A percentile compares a stretch with the other conserved stretches of the same genome.
Conservation (phyloP, 2,797 vertebrate species). For the Botia kubotai region DNA sequence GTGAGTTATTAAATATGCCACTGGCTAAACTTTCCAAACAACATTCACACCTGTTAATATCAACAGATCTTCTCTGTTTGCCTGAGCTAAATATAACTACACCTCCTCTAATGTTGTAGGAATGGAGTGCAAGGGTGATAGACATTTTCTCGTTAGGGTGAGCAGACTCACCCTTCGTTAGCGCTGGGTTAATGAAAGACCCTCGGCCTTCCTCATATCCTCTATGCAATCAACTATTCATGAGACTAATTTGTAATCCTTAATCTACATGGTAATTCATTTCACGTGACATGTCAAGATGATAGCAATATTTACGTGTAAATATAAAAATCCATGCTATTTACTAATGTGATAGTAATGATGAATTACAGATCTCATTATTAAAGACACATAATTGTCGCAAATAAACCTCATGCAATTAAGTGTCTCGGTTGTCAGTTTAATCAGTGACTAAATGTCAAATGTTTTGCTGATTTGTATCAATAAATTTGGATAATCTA, state of each 20-base stretch:
- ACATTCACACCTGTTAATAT: conserved; percentile 38
- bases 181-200: conserved; percentile 56
- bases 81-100: conserved; percentile 37
- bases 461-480: not conserved
- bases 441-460: not conserved
- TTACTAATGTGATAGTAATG: conserved; percentile 29
- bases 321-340: conserved; percentile 48
- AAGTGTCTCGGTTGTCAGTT: not conserved
- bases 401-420: conserved; percentile 1
- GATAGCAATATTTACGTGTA: conserved; percentile 55
- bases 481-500: not conserved
- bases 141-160: conserved; percentile 54
- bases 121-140: conserved; percentile 41
- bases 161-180: conserved; percentile 53
- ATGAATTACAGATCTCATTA: conserved; percentile 39
- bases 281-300: conserved; percentile 51
- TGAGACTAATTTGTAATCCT: conserved; percentile 63
- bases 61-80: conserved; percentile 1
- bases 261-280: conserved; percentile 61
- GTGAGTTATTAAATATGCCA: not conserved
- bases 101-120: not conserved
- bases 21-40: conserved; percentile 2
- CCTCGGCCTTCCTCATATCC: conserved; percentile 50
- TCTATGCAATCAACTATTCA: conserved; percentile 61
- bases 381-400: conserved; percentile 6